Evolutionary conservation across 1,140 invertebrate genomes (phyloP), one percentile per base, ranked within the genome.

Genomic region (Drosophila micromelanica): DNA sequence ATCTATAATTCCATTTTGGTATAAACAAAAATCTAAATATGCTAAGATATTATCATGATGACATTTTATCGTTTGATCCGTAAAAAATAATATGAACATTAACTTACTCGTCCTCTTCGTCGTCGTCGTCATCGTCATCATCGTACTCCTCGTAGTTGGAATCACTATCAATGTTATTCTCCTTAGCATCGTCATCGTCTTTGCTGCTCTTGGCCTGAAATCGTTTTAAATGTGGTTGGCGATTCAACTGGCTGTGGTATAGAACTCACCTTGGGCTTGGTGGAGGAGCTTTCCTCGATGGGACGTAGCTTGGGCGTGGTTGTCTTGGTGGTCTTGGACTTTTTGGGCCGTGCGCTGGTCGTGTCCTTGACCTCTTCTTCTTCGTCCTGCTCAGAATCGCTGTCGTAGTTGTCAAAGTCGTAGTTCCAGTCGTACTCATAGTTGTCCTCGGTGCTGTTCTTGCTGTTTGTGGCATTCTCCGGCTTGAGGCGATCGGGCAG

Each of bases 141-240:
- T 77, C 67, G 54, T 80, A 76, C 6, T 84, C 63, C 5, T 87
- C 84, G 37, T 86, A 73, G 13, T 78, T 76, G 2, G 78, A 80
- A 27, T 91, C 80, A 55, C 54, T 80, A n/a, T 85, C 75, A 56
- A 86, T 80, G 46, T 75, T 68, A 54, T 82, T 91, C 30, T 70
- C 70, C 51, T 80, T 85, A 9, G 3, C 35, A 27, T 69, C 76
- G 8, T 5, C 52, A 45, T 35, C 20, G 35, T 52, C 54, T 46
- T 73, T 79, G 38, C n/a, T 35, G 52, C 13, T 52, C 55, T 91
- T 90, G 20, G 65, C 35, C 72, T 89, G 35, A 0, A 46, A 56
- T 12, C 11, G 2, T 11, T 43, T 13, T 3, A 0, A 15, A 30
- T 15, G n/a, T 23, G n/a, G 13, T 43, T 30, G 30, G 8, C 5